phyloP scores from a whole-genome alignment of 1,140 invertebrate species.

The Drosophila albomicans region DNA sequence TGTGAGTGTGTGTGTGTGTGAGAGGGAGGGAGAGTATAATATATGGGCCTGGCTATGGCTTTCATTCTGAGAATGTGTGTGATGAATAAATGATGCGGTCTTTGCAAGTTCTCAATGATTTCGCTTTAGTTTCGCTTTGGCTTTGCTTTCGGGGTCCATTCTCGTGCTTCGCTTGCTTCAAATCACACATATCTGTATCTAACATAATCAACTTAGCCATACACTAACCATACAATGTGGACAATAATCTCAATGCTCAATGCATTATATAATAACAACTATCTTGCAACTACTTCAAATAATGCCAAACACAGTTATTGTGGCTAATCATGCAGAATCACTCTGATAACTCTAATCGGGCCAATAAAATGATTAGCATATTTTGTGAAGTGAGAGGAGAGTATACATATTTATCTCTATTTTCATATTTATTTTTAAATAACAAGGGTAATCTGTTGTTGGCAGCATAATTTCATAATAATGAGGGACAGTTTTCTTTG shows the following conservation, averaged over 20 bases:
- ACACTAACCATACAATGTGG: slow-evolving; percentile 11
- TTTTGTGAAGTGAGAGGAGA: no score
- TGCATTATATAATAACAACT: not conserved
- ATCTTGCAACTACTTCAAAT: not conserved
- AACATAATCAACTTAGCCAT: slow-evolving; percentile 28
- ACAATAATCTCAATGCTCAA: not conserved
- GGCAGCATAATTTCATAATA: no score
- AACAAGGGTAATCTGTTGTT: no score
- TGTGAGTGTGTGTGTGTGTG: not conserved
- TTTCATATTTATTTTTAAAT: no score
- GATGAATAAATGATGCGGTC: slow-evolving; percentile 80
- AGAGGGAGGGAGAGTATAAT: not conserved
- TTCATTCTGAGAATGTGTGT: slow-evolving; percentile 60
- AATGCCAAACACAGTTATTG: not conserved
- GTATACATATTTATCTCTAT: no score
- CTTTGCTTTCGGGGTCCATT: slow-evolving; percentile 3
- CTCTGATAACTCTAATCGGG: not conserved
- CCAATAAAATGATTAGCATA: no score
- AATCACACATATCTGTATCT: slow-evolving; percentile 26
- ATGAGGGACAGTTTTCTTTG: no score
- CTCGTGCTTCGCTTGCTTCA: slow-evolving; percentile 6
- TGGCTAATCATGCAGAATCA: not conserved
- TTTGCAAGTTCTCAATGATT: slow-evolving; percentile 70
- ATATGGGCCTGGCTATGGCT: slow-evolving; percentile 41
- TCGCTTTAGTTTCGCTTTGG: slow-evolving; percentile 62